Evolutionary conservation across 2,113 vertebrate genomes (phyloP).

Genomic region (Acanthochromis polyacanthus): DNA sequence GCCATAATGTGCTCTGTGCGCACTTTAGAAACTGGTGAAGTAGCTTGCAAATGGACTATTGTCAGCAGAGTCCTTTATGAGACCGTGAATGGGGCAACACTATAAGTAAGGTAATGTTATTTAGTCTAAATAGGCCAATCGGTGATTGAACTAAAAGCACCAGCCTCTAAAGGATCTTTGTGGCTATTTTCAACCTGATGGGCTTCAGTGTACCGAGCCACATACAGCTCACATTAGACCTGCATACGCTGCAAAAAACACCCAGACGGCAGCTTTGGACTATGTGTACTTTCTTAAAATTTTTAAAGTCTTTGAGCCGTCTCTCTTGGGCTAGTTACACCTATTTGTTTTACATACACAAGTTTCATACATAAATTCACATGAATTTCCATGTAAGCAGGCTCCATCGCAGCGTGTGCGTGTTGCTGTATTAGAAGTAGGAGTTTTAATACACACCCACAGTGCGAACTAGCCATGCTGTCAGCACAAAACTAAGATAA

Average conservation of each 20-base stretch:
- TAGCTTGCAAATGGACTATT: conserved; percentile 5
- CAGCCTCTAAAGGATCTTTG: conserved; percentile 12
- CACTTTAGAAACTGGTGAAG: conserved; percentile 23
- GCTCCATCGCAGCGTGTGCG: not conserved
- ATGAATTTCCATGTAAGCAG: not conserved
- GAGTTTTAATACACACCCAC: not conserved
- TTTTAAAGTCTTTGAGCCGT: not conserved
- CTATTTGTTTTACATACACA: not conserved
- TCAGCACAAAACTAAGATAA: too few species aligned
- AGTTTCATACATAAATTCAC: not conserved
- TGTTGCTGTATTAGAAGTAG: not conserved
- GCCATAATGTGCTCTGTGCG: conserved; percentile 7
- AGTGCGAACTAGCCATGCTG: not conserved
- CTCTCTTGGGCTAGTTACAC: not conserved
- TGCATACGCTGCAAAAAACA: not conserved
- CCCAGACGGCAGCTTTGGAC: not conserved
- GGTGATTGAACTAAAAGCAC: conserved; percentile 27
- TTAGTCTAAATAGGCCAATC: conserved; percentile 42
- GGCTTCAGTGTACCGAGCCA: not conserved
- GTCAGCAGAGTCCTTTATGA: conserved; percentile 26
- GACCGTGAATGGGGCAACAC: conserved; percentile 15
- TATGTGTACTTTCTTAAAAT: not conserved
- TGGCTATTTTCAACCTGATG: conserved; percentile 1
- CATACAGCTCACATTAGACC: conserved; percentile 1
- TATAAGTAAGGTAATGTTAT: conserved; percentile 40